These are phyloP conservation scores for Hydrozoanthus tunicans DNA, from an alignment of 64 coral and sea anemone genomes.

Conservation along the genomic window DNA sequence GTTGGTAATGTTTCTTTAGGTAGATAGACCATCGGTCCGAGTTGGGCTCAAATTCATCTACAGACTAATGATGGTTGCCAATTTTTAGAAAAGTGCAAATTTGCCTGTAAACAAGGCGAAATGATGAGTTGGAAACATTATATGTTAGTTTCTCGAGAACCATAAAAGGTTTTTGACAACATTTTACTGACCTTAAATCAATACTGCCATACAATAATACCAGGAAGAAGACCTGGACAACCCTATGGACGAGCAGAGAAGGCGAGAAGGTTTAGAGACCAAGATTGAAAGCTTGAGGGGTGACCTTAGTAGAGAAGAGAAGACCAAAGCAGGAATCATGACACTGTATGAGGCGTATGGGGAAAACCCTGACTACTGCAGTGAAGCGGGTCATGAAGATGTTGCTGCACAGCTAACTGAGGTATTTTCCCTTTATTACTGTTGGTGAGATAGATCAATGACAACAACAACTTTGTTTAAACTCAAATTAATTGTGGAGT, in stretches of 20 bases:
- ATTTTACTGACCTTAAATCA: not conserved
- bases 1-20: too few relatives aligned
- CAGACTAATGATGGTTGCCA: too few relatives aligned
- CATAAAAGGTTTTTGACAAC: too few relatives aligned
- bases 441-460: too few relatives aligned
- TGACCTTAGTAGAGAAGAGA: slow-evolving; percentile 28
- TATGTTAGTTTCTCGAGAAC: too few relatives aligned
- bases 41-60: too few relatives aligned
- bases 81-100: too few relatives aligned
- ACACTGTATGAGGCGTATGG: slow-evolving; percentile 44
- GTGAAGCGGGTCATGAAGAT: slow-evolving; percentile 38
- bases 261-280: slow-evolving; percentile 33
- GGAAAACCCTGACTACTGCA: slow-evolving; percentile 45
- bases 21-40: too few relatives aligned
- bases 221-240: slow-evolving; percentile 54
- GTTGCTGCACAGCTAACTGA: slow-evolving; percentile 53
- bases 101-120: too few relatives aligned
- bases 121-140: too few relatives aligned
- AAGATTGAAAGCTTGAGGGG: slow-evolving; percentile 47
- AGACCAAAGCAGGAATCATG: slow-evolving; percentile 37
- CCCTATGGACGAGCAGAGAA: slow-evolving; percentile 37
- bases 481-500: too few relatives aligned
- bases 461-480: too few relatives aligned
- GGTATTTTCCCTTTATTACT: not conserved
- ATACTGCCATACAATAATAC: not conserved